Percentiles rank a stretch among this genome's conserved stretches.
Conservation (phyloP, 2,888 invertebrate species). For the Pteria penguin region DNA sequence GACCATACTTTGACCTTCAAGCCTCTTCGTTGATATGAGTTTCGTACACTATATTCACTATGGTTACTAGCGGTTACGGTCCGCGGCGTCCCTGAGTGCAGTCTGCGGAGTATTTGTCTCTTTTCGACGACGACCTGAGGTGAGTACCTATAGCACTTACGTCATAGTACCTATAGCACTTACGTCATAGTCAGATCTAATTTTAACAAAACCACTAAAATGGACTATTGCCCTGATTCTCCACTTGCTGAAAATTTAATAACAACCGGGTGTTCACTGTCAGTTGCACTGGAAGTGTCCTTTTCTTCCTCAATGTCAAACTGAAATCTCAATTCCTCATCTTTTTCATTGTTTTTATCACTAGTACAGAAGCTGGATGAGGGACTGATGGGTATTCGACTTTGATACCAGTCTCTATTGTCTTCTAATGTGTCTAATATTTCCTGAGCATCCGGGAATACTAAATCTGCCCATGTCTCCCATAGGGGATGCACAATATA, state of each 20-base stretch:
- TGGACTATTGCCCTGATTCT: background rate
- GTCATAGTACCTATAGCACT: background rate
- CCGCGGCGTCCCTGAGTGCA: background rate
- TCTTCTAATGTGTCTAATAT: conserved; percentile 98
- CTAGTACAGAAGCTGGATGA: conserved; percentile 74
- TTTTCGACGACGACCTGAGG: too few relatives aligned
- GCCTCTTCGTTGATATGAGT: background rate
- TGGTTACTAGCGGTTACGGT: background rate
- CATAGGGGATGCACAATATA: conserved; percentile 99
- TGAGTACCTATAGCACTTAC: background rate
- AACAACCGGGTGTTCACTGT: conserved; percentile 7
- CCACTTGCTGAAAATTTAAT: conserved; percentile 17
- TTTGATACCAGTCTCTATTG: conserved; percentile 97
- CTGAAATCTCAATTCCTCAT: conserved; percentile 65
- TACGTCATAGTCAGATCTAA: background rate
- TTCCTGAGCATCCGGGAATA: conserved; percentile 99
- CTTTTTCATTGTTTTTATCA: conserved; percentile 50
- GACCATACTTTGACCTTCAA: too few relatives aligned
- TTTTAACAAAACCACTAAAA: background rate
- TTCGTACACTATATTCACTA: background rate
- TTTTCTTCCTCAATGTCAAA: conserved; percentile 70
- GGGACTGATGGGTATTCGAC: conserved; percentile 95
- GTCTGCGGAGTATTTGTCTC: background rate
- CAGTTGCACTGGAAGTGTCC: conserved; percentile 30
- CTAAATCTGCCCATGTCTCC: conserved; percentile 99